Evolutionary conservation across 2,797 vertebrate genomes (phyloP).

Genomic region (Takifugu rubripes): DNA sequence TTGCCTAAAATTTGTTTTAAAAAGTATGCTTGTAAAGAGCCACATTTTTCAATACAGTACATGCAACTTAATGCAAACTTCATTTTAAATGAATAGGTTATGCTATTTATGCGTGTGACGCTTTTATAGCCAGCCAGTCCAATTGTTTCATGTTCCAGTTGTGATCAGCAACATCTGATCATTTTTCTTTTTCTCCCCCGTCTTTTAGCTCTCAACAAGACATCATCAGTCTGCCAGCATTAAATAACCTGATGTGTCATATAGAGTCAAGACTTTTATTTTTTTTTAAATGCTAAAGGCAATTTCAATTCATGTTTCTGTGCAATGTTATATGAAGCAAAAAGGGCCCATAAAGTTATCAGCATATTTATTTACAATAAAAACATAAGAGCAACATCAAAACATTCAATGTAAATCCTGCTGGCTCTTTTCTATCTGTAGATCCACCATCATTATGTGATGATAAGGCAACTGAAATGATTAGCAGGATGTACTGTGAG

Average conservation of each 20-base stretch:
- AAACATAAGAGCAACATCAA: constrained; percentile 49
- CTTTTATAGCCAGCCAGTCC: constrained; percentile 36
- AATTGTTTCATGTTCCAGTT: constrained; percentile 34
- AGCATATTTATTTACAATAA: constrained; percentile 56
- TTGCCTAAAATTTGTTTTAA: no score
- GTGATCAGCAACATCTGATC: constrained; percentile 45
- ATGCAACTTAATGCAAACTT: no score
- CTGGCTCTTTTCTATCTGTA: constrained; percentile 34
- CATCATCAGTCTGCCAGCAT: constrained; percentile 16
- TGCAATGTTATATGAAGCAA: neutral
- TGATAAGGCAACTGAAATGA: constrained; percentile 68
- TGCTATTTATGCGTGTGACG: constrained; percentile 20
- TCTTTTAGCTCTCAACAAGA: constrained; percentile 20
- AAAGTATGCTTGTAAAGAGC: neutral
- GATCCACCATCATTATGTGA: constrained; percentile 40
- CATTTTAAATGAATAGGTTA: constrained; percentile 1
- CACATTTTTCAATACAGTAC: neutral
- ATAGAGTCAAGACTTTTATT: constrained; percentile 7
- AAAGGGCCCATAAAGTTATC: constrained; percentile 34
- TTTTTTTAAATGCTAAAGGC: neutral
- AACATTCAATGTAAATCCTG: constrained; percentile 63
- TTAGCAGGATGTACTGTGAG: constrained; percentile 45
- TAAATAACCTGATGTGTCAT: neutral
- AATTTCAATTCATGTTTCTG: neutral
- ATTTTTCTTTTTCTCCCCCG: constrained; percentile 32